Conservation (phyloP, 2,113 vertebrate genomes). For the Trinectes maculatus region DNA sequence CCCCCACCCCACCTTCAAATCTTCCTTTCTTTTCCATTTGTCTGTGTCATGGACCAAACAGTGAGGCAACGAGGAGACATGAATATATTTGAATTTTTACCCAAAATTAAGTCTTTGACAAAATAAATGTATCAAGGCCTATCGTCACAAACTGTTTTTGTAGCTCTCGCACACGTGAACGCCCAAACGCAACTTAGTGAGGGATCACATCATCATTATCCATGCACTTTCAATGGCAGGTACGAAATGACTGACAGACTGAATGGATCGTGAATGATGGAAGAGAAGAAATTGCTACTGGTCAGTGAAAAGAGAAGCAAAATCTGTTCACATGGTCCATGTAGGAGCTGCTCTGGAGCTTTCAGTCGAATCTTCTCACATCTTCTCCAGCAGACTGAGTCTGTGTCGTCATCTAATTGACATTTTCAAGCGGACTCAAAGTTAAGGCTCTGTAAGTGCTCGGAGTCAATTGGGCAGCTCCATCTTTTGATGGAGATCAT, state of each 20-base stretch:
- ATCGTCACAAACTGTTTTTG: slow-evolving; percentile 7
- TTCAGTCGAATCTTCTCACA: neutral
- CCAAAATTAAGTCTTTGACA: too few relatives aligned
- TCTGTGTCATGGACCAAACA: too few relatives aligned
- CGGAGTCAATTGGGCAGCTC: too few relatives aligned
- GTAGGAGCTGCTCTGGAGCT: neutral
- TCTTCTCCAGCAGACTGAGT: neutral
- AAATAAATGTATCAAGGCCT: too few relatives aligned
- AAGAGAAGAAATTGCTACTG: too few relatives aligned
- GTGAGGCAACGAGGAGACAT: too few relatives aligned
- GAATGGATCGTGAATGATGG: neutral
- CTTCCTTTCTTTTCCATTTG: slow-evolving; percentile 35
- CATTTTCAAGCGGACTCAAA: neutral
- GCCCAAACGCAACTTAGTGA: neutral
- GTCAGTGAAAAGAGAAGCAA: too few relatives aligned
- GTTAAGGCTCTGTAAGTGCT: neutral
- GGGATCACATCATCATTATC: slow-evolving; percentile 2
- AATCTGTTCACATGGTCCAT: neutral
- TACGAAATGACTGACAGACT: neutral
- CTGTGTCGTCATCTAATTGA: slow-evolving; percentile 1
- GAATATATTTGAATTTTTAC: too few relatives aligned
- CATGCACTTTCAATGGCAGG: neutral
- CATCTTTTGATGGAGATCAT: slow-evolving; percentile 4
- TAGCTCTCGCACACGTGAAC: neutral
- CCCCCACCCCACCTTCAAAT: too few relatives aligned